Evolutionary conservation across 1,140 invertebrate genomes (phyloP), one percentile per base, ranked within the genome.

Genomic region (Meloidogyne floridensis): DNA sequence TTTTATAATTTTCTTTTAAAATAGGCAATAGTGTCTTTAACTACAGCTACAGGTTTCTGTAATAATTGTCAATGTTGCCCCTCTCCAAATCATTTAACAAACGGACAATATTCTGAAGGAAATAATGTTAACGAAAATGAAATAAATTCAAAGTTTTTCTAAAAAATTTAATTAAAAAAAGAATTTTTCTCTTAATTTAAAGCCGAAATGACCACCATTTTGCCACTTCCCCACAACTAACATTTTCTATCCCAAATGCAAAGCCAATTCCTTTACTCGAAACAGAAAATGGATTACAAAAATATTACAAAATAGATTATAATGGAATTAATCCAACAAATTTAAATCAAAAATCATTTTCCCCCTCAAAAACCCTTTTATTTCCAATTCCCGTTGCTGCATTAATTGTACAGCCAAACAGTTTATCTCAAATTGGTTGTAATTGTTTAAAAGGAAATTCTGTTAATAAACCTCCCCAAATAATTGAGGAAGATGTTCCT

Each of bases 401-500:
- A n/a, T 65, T 65, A 65, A n/a, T 65, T n/a, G 15, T 65, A 15
- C 56, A 13, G 3, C 56, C 15, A 65, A 65, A 65, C n/a, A 15
- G 13, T 7, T n/a, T 65, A 15, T n/a, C n/a, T n/a, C n/a, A n/a
- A n/a, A n/a, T n/a, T n/a, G 56, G 56, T n/a, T 65, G 56, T n/a
- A 65, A 65, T 65, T 65, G 56, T 65, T 65, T 65, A n/a, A 65
- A 13, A n/a, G 15, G 6, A n/a, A n/a, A n/a, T n/a, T n/a, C n/a
- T n/a, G n/a, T n/a, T n/a, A n/a, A n/a, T 1, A 65, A 65, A 65
- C 15, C 13, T 3, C 56, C 56, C n/a, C n/a, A n/a, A 65, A 65
- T 65, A 65, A 65, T 65, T 65, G 56, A 65, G 56, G 56, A 65
- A 65, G 13, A 65, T 65, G 56, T 65, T 65, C 56, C 56, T n/a